Base-by-base conservation (phyloP, 2,888 invertebrate genomes). In the Busseola fusca region DNA sequence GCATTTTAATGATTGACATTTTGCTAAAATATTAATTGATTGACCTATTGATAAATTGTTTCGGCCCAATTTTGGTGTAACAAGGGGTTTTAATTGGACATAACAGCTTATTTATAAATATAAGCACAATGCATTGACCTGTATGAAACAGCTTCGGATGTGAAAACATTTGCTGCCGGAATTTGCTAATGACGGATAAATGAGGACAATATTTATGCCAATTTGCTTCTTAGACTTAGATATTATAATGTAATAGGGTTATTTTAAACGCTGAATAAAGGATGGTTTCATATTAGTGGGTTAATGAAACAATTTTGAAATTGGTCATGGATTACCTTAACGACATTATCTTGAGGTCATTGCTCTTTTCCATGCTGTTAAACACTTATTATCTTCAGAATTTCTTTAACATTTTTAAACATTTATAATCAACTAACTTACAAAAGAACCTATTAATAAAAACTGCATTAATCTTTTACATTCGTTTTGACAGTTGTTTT, bases 121-220 rank as follows among this genome's bases (percentile, higher is more conserved):
- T 83, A 79, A 87, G 82, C 86, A 87, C 88, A 91, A 93, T 91
- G 80, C 93, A 86, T 90, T 93, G 93, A 94, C 93, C 94, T 89
- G 89, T 64, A 84, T 77, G 84, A 81, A 84, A 84, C 78, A 74
- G 83, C 85, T 87, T 84, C 80, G 65, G 76, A 89, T 89, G 89
- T 88, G 83, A 90, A 90, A 91, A 87, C 87, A 91, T 92, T 91
- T 86, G 86, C 87, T 86, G 88, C 91, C 91, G 92, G 91, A 92
- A 89, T 91, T 88, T 77, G 82, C 87, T 89, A 91, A 93, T 91
- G 87, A 90, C 84, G 89, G 82, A 81, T 84, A 87, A 86, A 90
- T 84, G 82, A 85, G 88, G 82, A 80, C 81, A 85, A 78, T 80
- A 80, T 84, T 77, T 77, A 74, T 78, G 80, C 80, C 80, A 85